Evolutionary conservation across 2,113 vertebrate genomes (phyloP).

Genomic region (Ibidorhyncha struthersii): DNA sequence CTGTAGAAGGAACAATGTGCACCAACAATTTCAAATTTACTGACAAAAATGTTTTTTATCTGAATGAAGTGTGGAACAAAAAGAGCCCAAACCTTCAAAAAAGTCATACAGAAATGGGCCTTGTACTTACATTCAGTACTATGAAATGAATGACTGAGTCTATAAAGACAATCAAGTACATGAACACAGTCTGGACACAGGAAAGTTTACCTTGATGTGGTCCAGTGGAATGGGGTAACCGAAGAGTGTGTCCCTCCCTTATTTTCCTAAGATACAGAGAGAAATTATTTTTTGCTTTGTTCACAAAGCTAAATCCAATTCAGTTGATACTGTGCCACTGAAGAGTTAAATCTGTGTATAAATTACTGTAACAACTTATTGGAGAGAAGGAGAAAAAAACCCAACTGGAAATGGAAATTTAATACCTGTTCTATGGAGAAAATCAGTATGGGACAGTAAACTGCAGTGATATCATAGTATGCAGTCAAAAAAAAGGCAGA

Average conservation of each 20-base stretch:
- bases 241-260: background rate
- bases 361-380: conserved; percentile 33
- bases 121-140: background rate
- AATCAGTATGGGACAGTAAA: conserved; percentile 43
- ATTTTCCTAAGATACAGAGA: background rate
- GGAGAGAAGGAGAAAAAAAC: conserved; percentile 15
- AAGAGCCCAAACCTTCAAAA: background rate
- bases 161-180: background rate
- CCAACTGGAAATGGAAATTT: conserved; percentile 3
- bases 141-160: background rate
- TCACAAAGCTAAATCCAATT: conserved; percentile 10
- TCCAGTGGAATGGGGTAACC: background rate
- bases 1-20: background rate
- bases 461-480: conserved; percentile 9
- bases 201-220: background rate
- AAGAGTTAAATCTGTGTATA: conserved; percentile 19
- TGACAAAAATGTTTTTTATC: background rate
- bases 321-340: background rate
- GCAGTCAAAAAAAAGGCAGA: conserved; percentile 11
- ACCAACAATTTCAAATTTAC: background rate
- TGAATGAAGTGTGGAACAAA: background rate
- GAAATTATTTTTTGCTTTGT: background rate
- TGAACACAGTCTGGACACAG: background rate
- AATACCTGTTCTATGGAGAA: conserved; percentile 14
- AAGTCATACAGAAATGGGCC: background rate